Percentiles rank a stretch among this genome's conserved stretches.
Evolutionary conservation across 2,888 invertebrate species (phyloP).

Genomic region (Habroteleia sp.): DNA sequence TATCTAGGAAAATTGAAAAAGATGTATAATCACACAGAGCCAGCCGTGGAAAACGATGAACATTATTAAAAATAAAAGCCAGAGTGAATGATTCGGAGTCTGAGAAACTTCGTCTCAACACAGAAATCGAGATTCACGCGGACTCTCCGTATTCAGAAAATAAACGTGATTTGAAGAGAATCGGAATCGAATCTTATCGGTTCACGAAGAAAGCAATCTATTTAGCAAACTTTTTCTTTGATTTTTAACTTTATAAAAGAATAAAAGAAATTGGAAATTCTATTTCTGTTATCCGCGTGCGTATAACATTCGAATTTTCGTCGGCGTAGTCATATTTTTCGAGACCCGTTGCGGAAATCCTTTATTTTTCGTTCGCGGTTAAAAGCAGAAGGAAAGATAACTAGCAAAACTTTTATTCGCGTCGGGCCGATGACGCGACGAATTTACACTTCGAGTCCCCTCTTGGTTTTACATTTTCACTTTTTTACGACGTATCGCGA

Average conservation of each 20-base stretch:
- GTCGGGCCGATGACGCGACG: constrained; percentile 36
- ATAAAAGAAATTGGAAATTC: constrained; percentile 21
- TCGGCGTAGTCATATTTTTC: constrained; percentile 19
- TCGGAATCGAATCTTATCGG: constrained; percentile 37
- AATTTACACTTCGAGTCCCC: constrained; percentile 41
- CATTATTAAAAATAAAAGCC: constrained; percentile 11
- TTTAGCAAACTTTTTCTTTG: constrained; percentile 38
- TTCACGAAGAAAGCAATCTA: constrained; percentile 35
- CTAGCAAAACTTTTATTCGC: constrained; percentile 49
- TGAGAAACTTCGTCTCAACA: constrained; percentile 6
- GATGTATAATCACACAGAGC: too few relatives aligned
- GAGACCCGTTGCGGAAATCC: constrained; percentile 22
- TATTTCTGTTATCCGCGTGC: constrained; percentile 25
- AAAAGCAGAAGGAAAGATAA: constrained; percentile 30
- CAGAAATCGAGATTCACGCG: constrained; percentile 1
- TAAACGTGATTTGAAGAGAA: constrained; percentile 29
- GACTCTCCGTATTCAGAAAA: constrained; percentile 27
- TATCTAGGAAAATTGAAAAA: too few relatives aligned
- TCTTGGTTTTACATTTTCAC: constrained; percentile 5
- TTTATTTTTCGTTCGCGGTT: constrained; percentile 22
- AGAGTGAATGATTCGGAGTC: constrained; percentile 1
- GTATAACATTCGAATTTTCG: constrained; percentile 17
- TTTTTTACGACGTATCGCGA: constrained; percentile 11
- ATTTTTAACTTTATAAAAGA: constrained; percentile 29
- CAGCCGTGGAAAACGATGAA: not conserved